These are phyloP conservation scores for Chlorodrepanis virens DNA, from an alignment of 2,113 vertebrate species.

Conservation along the genomic window DNA sequence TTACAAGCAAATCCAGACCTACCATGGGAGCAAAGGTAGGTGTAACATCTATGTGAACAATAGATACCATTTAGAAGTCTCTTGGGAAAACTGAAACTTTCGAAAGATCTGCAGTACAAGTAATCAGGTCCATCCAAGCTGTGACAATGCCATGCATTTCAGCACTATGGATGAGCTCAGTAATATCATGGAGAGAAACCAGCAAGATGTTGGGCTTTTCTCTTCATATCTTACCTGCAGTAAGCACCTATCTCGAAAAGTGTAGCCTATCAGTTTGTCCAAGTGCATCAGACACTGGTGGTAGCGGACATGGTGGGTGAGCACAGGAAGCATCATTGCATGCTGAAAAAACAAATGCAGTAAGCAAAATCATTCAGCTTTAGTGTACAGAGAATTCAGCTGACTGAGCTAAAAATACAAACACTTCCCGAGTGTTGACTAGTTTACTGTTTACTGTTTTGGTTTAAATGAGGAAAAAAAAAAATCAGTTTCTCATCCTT, in stretches of 20 bases:
- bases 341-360: conserved; percentile 77
- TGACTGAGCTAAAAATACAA: neutral
- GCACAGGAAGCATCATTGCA: conserved; percentile 98
- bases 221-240: conserved; percentile 83
- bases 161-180: neutral
- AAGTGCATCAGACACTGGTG: conserved; percentile 98
- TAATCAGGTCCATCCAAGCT: neutral
- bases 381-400: neutral
- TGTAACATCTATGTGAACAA: neutral
- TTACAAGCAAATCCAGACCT: neutral
- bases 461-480: neutral
- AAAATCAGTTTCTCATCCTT: neutral
- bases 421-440: neutral
- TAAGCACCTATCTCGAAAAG: conserved; percentile 93
- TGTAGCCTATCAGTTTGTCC: conserved; percentile 93
- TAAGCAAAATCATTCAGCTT: neutral
- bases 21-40: neutral
- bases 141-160: neutral
- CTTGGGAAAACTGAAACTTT: neutral
- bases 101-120: neutral
- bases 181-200: neutral
- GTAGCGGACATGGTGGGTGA: conserved; percentile 99
- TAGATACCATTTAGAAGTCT: neutral
- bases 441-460: neutral
- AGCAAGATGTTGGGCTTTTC: neutral